Conservation (phyloP, 2,888 invertebrate genomes). For the Anthophora plumipes region DNA sequence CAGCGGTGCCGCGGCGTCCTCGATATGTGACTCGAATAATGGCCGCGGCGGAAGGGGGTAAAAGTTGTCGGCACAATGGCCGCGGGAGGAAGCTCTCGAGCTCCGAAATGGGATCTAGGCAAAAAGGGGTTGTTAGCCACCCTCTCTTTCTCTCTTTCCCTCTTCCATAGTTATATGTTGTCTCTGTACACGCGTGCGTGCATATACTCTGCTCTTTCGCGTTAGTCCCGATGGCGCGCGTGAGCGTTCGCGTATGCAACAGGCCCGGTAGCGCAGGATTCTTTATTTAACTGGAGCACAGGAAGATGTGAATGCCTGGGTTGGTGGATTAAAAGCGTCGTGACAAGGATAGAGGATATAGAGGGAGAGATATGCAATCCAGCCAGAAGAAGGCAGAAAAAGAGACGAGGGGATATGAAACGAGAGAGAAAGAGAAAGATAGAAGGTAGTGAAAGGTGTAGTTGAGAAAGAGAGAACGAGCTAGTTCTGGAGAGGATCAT, state of each 20-base stretch:
- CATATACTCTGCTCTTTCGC: background rate
- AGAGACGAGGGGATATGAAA: background rate
- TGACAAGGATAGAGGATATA: slow-evolving; percentile 53
- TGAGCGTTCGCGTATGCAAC: slow-evolving; percentile 63
- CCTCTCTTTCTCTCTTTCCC: slow-evolving; percentile 18
- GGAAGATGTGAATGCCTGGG: slow-evolving; percentile 81
- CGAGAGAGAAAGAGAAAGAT: slow-evolving; percentile 19
- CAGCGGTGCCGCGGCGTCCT: slow-evolving; percentile 54
- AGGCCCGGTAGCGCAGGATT: slow-evolving; percentile 73
- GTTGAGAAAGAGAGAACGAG: slow-evolving; percentile 53
- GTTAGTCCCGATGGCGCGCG: slow-evolving; percentile 37
- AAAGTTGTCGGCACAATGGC: slow-evolving; percentile 72
- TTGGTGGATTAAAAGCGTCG: slow-evolving; percentile 81
- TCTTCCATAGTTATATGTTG: no score
- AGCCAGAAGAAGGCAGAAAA: background rate
- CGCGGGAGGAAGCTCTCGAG: slow-evolving; percentile 69
- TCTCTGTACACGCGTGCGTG: slow-evolving; percentile 41
- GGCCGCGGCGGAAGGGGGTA: slow-evolving; percentile 25
- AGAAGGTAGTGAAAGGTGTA: slow-evolving; percentile 15
- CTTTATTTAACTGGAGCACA: slow-evolving; percentile 80
- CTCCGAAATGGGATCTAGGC: slow-evolving; percentile 76
- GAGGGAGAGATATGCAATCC: slow-evolving; percentile 6
- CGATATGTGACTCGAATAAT: slow-evolving; percentile 78
- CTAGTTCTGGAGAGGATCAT: slow-evolving; percentile 79
- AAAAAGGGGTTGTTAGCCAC: slow-evolving; percentile 70